Conservation (phyloP, 2,797 vertebrate genomes). For the Schizopygopsis malacanthus region DNA sequence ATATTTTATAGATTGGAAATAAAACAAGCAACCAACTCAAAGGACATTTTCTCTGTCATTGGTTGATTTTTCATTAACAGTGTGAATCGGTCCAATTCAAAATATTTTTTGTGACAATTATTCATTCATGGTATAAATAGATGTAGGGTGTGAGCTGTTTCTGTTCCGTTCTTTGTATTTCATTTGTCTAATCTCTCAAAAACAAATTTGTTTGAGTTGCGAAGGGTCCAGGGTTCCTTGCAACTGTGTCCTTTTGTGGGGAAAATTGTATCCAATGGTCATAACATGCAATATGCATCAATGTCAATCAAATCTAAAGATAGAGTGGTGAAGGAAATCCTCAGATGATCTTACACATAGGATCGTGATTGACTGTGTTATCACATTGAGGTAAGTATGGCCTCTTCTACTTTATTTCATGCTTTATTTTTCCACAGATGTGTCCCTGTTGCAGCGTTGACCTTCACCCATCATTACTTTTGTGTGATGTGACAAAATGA, state of each 20-base stretch:
- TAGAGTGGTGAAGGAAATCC: not conserved
- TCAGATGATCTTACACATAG: not conserved
- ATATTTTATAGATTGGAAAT: not conserved
- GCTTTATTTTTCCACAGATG: no score
- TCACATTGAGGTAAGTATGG: not conserved
- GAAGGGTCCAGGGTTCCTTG: not conserved
- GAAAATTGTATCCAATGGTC: not conserved
- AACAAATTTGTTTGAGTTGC: not conserved
- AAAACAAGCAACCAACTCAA: not conserved
- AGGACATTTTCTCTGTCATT: not conserved
- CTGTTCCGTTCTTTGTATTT: not conserved
- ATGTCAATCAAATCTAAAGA: slow-evolving; percentile 8
- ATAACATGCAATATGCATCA: not conserved
- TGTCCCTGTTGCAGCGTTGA: not conserved
- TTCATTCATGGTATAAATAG: not conserved
- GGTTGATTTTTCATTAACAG: not conserved
- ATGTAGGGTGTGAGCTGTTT: not conserved
- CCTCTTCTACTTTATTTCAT: not conserved
- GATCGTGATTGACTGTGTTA: not conserved
- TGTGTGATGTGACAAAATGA: not conserved
- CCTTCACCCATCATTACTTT: not conserved
- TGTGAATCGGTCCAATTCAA: not conserved
- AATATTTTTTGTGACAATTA: not conserved
- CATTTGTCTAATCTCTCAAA: not conserved
- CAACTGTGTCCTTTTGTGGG: not conserved